Evolutionary conservation across 2,797 vertebrate species (phyloP).

Genomic region (Garrulus glandarius): DNA sequence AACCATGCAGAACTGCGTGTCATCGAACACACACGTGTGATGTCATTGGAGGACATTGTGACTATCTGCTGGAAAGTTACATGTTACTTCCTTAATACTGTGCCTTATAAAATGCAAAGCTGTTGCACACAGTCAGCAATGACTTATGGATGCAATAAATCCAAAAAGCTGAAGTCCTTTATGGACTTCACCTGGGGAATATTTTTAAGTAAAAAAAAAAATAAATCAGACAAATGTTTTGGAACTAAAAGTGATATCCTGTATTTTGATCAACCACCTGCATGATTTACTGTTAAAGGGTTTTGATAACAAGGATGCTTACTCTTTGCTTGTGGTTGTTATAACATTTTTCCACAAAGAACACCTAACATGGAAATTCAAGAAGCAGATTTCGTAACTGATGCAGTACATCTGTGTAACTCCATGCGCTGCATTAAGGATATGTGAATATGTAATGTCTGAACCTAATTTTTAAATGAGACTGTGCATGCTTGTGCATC

Average conservation of each 20-base stretch:
- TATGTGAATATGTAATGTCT: slow-evolving; percentile 20
- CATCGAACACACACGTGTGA: background rate
- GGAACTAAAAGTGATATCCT: slow-evolving; percentile 41
- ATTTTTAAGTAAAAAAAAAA: slow-evolving; percentile 5
- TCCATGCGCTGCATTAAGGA: slow-evolving; percentile 24
- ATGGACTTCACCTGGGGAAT: slow-evolving; percentile 39
- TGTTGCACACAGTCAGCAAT: slow-evolving; percentile 72
- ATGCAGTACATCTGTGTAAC: slow-evolving; percentile 30
- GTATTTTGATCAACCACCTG: slow-evolving; percentile 66
- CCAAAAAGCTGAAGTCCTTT: slow-evolving; percentile 38
- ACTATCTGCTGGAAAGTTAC: slow-evolving; percentile 51
- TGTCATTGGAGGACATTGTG: slow-evolving; percentile 33
- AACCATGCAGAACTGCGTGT: slow-evolving; percentile 32
- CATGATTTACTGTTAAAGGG: slow-evolving; percentile 56
- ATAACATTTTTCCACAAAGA: slow-evolving; percentile 34
- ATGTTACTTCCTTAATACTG: slow-evolving; percentile 78
- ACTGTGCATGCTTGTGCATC: slow-evolving; percentile 43
- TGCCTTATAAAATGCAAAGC: slow-evolving; percentile 90
- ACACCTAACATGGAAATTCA: slow-evolving; percentile 19
- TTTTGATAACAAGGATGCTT: slow-evolving; percentile 70
- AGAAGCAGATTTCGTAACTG: slow-evolving; percentile 46
- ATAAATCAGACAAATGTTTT: slow-evolving; percentile 44
- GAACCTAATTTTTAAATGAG: slow-evolving; percentile 26
- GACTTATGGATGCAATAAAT: slow-evolving; percentile 70
- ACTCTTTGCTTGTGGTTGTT: slow-evolving; percentile 69